Conservation (phyloP, 2,888 invertebrate species). For the Tribolium freemani region DNA sequence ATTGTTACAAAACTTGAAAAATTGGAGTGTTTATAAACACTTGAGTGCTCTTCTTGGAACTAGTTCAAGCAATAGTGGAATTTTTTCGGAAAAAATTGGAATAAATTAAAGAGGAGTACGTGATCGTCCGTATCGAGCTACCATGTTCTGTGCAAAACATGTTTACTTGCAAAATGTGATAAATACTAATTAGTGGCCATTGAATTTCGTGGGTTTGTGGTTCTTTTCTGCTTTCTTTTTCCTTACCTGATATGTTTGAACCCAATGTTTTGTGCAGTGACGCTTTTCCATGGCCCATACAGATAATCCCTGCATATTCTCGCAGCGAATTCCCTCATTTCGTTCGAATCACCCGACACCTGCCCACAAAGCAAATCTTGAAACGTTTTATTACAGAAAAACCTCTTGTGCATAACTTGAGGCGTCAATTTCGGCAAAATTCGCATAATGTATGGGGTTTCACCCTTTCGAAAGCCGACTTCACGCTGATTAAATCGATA, state of each 20-base stretch:
- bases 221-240: not conserved
- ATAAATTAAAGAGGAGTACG: too few species aligned
- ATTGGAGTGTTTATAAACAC: too few species aligned
- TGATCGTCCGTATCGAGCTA: not conserved
- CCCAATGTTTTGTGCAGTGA: constrained; percentile 81
- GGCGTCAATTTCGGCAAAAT: constrained; percentile 23
- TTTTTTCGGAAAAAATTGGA: too few species aligned
- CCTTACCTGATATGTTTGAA: constrained; percentile 88
- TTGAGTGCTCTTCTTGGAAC: too few species aligned
- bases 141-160: not conserved
- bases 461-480: not conserved
- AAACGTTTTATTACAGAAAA: constrained; percentile 28
- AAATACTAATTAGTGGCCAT: too few species aligned
- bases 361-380: constrained; percentile 63
- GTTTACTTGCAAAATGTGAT: not conserved
- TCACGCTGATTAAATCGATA: constrained; percentile 12
- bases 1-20: too few species aligned
- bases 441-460: constrained; percentile 10
- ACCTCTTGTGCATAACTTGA: constrained; percentile 30
- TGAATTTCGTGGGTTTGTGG: too few species aligned
- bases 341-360: constrained; percentile 77
- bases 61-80: too few species aligned
- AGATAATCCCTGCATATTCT: constrained; percentile 91
- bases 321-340: constrained; percentile 87
- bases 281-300: constrained; percentile 90